Base-by-base conservation (phyloP, 2,888 invertebrate genomes). In the Aporophyla nigra region DNA sequence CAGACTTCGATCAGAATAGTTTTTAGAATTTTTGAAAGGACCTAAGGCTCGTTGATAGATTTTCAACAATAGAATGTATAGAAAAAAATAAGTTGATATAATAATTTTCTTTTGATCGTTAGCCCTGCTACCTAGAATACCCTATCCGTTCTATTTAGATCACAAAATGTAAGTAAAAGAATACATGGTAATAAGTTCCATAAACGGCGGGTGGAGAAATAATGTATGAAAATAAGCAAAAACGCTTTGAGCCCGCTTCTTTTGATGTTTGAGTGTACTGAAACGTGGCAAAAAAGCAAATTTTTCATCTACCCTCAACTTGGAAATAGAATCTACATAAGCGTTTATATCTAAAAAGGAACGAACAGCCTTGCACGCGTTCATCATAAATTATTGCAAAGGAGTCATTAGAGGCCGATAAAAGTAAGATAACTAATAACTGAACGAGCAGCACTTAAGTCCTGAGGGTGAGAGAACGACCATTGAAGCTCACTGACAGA, bases 401-500 rank as follows among this genome's bases (percentile, higher is more conserved):
- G 87, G 92, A 92, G 90, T 94, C 94, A 93, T 95, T 94, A 94
- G 91, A 89, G 87, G 80, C 83, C 91, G 89, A 93, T 92, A 91
- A 90, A 82, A 92, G 85, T 82, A 76, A 90, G 92, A 92, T 93
- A 93, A 93, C 94, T 94, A 94, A 94, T 94, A 94, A 93, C 90
- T 91, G 88, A 90, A 92, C 90, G 91, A 92, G 91, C 86, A 92
- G 90, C 93, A 93, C 94, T 94, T 93, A 91, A 92, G 92, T 87
- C 80, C 80, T 88, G 67, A 83, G 90, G 91, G 93, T 90, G 92
- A 93, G 90, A 90, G 90, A 91, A 90, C 90, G 78, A 91, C 94
- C 91, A 94, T 95, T 93, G 94, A 94, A 92, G 93, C 91, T 92
- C 93, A 94, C 91, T 93, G 94, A 94, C 94, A 93, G 93, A 92